Base-by-base conservation (phyloP, 2,113 vertebrate genomes). In the Pungitius pungitius region DNA sequence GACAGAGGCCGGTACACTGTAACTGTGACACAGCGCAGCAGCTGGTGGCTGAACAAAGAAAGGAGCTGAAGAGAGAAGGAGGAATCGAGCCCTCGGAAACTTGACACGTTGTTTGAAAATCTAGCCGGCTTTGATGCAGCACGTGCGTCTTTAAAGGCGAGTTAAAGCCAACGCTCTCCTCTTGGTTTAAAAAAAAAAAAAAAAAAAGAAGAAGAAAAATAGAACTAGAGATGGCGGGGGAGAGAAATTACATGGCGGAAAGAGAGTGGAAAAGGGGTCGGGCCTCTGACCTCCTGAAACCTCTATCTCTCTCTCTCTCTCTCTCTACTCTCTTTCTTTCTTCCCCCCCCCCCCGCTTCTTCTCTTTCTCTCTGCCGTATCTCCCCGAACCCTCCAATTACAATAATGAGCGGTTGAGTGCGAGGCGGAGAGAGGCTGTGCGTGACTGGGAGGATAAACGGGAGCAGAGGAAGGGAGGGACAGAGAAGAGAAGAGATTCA, bases 321-420 rank as follows among this genome's bases (percentile, higher is more conserved):
- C 42, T 57, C 26, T 24, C 54, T 51, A n/a, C 70, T 69, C 61
- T 83, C 71, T 74, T 51, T 81, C 49, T 87, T 59, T 70, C 60
- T 57, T 72, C 62, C 62, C 80, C 61, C 70, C 77, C 78, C 63
- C 27, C 58, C 33, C n/a, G n/a, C n/a, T 26, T 58, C 52, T 69
- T 70, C 57, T 84, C 72, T 76, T 42, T 81, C 51, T 87, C 63
- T 73, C 59, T 56, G 67, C 76, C 56, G 52, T 89, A 88, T 88
- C 89, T 84, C 75, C 77, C 68, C 69, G 85, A 91, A 90, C 83
- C 91, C 89, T 83, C 89, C 89, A 92, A 92, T 91, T 92, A 92
- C 82, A 77, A 87, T 91, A 93, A 93, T 93, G 90, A 92, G 89
- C 73, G 87, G 91, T 90, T 91, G 74, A 83, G 84, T 75, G 69